phyloP scores from a whole-genome alignment of 2,888 invertebrate genomes.

The Neoscelio sp. region DNA sequence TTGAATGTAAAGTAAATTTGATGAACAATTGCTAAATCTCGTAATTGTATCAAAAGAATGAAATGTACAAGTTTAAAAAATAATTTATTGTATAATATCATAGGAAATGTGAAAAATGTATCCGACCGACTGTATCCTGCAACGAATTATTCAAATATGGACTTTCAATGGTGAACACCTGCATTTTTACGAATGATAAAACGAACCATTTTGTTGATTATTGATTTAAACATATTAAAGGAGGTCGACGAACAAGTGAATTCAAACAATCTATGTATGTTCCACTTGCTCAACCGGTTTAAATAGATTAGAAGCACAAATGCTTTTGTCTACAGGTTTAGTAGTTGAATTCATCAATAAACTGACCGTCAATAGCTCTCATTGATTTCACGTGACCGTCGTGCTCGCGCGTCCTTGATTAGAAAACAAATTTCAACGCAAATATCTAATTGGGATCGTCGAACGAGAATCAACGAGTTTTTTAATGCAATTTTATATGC shows the following conservation, averaged over 20 bases:
- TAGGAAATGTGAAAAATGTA: too few relatives aligned
- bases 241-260: slow-evolving; percentile 47
- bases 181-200: slow-evolving; percentile 45
- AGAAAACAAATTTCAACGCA: slow-evolving; percentile 38
- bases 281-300: slow-evolving; percentile 25
- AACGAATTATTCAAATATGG: slow-evolving; percentile 52
- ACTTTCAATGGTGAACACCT: slow-evolving; percentile 21
- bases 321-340: slow-evolving; percentile 47
- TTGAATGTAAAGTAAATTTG: too few relatives aligned
- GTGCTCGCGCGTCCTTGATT: slow-evolving; percentile 24
- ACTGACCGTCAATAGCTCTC: slow-evolving; percentile 32
- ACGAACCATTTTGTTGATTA: slow-evolving; percentile 40
- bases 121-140: too few relatives aligned
- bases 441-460: slow-evolving; percentile 15
- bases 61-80: too few relatives aligned
- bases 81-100: too few relatives aligned
- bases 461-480: slow-evolving; percentile 22
- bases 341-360: slow-evolving; percentile 49
- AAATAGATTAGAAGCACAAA: slow-evolving; percentile 50
- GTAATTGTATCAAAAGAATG: too few relatives aligned
- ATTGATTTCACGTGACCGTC: slow-evolving; percentile 21
- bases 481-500: slow-evolving; percentile 26
- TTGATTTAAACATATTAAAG: slow-evolving; percentile 45
- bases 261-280: slow-evolving; percentile 33
- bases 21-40: too few relatives aligned